phyloP scores from a whole-genome alignment of 2,888 invertebrate genomes.

The Sminthurides aquaticus region DNA sequence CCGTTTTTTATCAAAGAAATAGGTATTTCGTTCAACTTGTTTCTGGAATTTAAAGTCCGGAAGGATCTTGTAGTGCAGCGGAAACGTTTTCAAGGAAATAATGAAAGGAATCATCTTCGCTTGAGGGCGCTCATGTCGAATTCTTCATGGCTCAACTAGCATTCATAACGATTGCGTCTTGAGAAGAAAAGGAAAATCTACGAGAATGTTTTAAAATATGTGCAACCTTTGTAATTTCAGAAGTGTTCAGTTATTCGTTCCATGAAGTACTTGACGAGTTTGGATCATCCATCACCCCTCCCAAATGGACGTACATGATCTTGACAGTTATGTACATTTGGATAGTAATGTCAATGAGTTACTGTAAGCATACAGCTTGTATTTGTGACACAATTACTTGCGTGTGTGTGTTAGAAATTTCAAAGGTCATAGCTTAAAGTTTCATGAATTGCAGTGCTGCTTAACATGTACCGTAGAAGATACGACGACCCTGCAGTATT shows the following conservation, averaged over 20 bases:
- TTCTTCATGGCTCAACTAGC: not conserved
- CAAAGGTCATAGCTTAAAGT: too few relatives aligned
- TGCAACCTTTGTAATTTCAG: conserved; percentile 1
- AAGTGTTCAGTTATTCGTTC: not conserved
- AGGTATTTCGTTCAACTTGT: not conserved
- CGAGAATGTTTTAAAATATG: not conserved
- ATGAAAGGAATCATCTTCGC: too few relatives aligned
- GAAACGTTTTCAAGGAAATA: too few relatives aligned
- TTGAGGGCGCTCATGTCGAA: too few relatives aligned
- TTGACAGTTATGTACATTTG: conserved; percentile 2
- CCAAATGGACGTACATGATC: conserved; percentile 5
- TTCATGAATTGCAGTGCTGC: conserved; percentile 4
- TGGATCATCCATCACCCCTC: conserved; percentile 3
- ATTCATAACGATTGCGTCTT: not conserved
- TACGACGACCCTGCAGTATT: conserved; percentile 2
- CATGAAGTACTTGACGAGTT: not conserved
- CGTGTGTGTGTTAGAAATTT: too few relatives aligned
- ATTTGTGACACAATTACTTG: too few relatives aligned
- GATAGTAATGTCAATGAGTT: conserved; percentile 6
- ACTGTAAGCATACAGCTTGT: not conserved
- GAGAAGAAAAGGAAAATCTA: not conserved
- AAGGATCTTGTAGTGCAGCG: too few relatives aligned
- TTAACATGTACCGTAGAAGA: conserved; percentile 3
- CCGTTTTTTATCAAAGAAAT: too few relatives aligned
- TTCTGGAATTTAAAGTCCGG: not conserved